These are phyloP conservation scores for Australoheros facetus DNA, from an alignment of 2,797 vertebrate genomes.

Conservation along the genomic window DNA sequence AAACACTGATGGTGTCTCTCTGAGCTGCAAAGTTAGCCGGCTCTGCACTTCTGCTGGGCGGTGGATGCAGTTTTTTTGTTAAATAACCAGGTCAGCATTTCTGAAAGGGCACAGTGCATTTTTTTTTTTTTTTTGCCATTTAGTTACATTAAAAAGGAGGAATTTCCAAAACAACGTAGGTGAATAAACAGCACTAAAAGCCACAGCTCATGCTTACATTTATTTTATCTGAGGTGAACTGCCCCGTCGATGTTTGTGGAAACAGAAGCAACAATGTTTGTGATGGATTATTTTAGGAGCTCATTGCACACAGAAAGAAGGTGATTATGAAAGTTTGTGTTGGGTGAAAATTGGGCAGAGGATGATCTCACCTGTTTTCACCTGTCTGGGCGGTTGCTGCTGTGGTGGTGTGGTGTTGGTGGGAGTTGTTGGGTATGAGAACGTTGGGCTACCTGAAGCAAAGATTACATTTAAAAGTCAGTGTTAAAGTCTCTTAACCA, in stretches of 20 bases:
- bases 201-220: too few relatives aligned
- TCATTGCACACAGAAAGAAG: not conserved
- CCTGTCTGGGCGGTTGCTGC: slow-evolving; percentile 77
- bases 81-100: too few relatives aligned
- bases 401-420: slow-evolving; percentile 77
- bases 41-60: not conserved
- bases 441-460: slow-evolving; percentile 81
- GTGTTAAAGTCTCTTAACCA: accelerated
- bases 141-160: too few relatives aligned
- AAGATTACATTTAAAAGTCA: accelerated
- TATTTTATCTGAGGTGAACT: not conserved
- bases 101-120: too few relatives aligned
- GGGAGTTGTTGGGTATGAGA: slow-evolving; percentile 81
- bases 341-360: not conserved
- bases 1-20: not conserved
- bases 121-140: too few relatives aligned
- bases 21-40: not conserved
- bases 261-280: too few relatives aligned
- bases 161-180: too few relatives aligned
- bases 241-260: accelerated
- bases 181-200: too few relatives aligned
- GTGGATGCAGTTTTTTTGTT: not conserved
- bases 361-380: slow-evolving; percentile 83
- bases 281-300: too few relatives aligned
- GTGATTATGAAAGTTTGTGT: not conserved